These are phyloP conservation scores for Amiota mariae DNA, from an alignment of 2,888 invertebrate genomes.

Conservation along the genomic window DNA sequence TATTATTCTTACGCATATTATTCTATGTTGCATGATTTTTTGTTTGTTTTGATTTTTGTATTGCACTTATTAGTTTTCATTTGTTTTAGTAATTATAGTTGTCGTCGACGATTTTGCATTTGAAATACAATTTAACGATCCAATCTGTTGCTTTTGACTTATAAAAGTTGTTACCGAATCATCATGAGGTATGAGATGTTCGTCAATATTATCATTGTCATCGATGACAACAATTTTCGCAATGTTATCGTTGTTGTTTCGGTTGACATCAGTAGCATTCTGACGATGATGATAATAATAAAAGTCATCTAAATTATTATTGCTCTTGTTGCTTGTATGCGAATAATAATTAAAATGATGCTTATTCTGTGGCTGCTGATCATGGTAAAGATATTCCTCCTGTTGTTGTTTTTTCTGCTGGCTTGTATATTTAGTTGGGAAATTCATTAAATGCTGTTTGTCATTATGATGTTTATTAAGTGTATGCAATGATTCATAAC, in stretches of 20 bases:
- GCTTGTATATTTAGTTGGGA: conserved; percentile 45
- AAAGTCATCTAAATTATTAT: conserved; percentile 45
- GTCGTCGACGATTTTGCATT: conserved; percentile 32
- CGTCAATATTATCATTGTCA: conserved; percentile 46
- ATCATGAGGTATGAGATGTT: conserved; percentile 16
- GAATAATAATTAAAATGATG: conserved; percentile 59
- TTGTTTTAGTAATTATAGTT: conserved; percentile 38
- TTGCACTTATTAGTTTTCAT: conserved; percentile 60
- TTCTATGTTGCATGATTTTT: too few species aligned
- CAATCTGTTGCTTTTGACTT: conserved; percentile 15
- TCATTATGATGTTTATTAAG: conserved; percentile 13
- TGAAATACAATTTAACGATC: not conserved
- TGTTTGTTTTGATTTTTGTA: too few species aligned
- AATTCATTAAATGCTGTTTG: conserved; percentile 43
- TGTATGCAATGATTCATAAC: conserved; percentile 59
- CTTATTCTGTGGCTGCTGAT: conserved; percentile 45
- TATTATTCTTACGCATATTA: too few species aligned
- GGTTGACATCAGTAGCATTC: conserved; percentile 23
- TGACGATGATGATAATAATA: conserved; percentile 33
- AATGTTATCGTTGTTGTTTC: conserved; percentile 36
- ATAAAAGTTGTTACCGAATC: not conserved
- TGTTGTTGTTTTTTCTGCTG: conserved; percentile 39
- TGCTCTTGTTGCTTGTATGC: conserved; percentile 36
- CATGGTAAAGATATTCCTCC: conserved; percentile 38
- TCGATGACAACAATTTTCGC: conserved; percentile 58